Conservation (phyloP, 2,113 vertebrate species). For the Podilymbus podiceps region DNA sequence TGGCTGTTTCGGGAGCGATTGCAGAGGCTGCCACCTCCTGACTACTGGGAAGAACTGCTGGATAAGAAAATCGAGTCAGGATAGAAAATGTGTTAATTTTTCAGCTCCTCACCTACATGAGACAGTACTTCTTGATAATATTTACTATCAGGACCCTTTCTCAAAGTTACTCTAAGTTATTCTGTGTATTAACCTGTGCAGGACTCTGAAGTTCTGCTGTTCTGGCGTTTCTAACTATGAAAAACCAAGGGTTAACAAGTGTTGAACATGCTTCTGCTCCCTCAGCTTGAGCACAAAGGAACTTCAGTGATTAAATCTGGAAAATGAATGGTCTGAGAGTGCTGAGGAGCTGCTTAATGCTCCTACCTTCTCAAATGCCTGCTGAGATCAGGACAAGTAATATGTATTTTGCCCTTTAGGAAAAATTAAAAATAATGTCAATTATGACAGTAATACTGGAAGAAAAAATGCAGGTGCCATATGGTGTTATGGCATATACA, state of each 20-base stretch:
- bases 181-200: not conserved
- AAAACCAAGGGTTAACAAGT: not conserved
- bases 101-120: not conserved
- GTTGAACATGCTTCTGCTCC: not conserved
- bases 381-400: not conserved
- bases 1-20: not conserved
- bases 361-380: not conserved
- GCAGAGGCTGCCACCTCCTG: not conserved
- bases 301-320: not conserved
- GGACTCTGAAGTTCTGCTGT: not conserved
- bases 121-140: not conserved
- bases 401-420: constrained; percentile 4
- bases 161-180: not conserved
- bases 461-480: not conserved
- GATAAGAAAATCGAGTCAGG: not conserved
- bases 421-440: not conserved
- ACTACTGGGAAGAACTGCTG: not conserved
- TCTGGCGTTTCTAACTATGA: not conserved
- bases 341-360: not conserved
- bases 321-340: not conserved
- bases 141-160: not conserved
- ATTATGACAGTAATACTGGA: not conserved
- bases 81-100: not conserved
- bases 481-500: not conserved
- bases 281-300: not conserved